phyloP scores from a whole-genome alignment of 2,888 invertebrate genomes.

The Leuctra nigra region DNA sequence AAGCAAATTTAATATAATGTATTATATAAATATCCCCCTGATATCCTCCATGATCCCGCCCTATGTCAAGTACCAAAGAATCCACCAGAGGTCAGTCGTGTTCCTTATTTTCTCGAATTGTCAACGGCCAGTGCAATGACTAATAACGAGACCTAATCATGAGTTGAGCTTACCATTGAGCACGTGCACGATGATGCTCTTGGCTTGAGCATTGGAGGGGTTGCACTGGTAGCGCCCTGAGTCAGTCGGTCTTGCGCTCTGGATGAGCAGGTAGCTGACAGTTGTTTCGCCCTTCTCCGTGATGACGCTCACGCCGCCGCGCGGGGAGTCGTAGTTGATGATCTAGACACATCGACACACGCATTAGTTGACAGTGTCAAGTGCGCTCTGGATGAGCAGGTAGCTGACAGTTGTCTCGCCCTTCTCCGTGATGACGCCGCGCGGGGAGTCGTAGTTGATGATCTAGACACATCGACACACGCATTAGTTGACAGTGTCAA shows the following conservation, averaged over 20 bases:
- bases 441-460: too few relatives aligned
- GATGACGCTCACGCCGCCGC: conserved; percentile 86
- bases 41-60: too few relatives aligned
- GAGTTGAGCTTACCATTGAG: conserved; percentile 78
- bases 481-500: too few relatives aligned
- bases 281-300: conserved; percentile 89
- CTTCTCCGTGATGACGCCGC: conserved; percentile 84
- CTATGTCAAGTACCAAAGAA: too few relatives aligned
- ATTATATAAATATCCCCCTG: too few relatives aligned
- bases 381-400: conserved; percentile 80
- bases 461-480: too few relatives aligned
- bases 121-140: too few relatives aligned
- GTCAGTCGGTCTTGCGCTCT: conserved; percentile 78
- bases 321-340: conserved; percentile 87
- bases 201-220: conserved; percentile 87
- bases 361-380: too few relatives aligned
- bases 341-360: conserved; percentile 58
- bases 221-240: conserved; percentile 90
- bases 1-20: too few relatives aligned
- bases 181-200: conserved; percentile 87
- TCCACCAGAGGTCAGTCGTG: too few relatives aligned
- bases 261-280: conserved; percentile 82
- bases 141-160: too few relatives aligned
- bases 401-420: conserved; percentile 87
- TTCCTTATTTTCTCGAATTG: too few relatives aligned